Base-by-base conservation (phyloP, 2,888 invertebrate genomes). In the Cyclophora punctaria region DNA sequence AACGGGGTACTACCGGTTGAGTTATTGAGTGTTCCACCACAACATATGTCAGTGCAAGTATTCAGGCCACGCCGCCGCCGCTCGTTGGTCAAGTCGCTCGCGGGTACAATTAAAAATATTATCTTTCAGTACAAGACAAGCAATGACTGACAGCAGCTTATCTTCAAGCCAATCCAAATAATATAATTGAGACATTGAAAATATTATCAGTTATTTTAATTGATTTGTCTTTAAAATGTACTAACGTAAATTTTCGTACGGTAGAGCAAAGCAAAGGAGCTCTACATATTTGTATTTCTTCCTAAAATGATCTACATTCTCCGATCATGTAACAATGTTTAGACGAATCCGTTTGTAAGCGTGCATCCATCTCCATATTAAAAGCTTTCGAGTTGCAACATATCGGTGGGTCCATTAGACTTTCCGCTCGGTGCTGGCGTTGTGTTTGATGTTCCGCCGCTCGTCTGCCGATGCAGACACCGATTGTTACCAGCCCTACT, bases 401-500 rank as follows among this genome's bases (percentile, higher is more conserved):
- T 52, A 42, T 45, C 20, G 34, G 48, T 41, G 47, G 43, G 46
- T 51, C 52, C 48, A 55, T 57, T 49, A 57, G 48, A 55, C 64
- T 64, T 60, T 63, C 60, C 70, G 71, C 68, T 71, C 60, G 60
- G 73, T 64, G 69, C 75, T 73, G 73, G 67, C 53, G 62, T 64
- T 67, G 61, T 56, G 58, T 77, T 76, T 74, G 72, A 77, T 73
- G 59, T 63, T 64, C 62, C 64, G 62, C 62, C 56, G 63, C 59
- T 61, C 20, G 64, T 60, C 59, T 58, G 48, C 50, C 56, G 58
- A 46, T 59, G 61, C 72, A 75, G 76, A 80, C 81, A 78, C 59
- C 71, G 71, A 74, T 77, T 76, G 73, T 76, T 75, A 75, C 65
- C 66, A 66, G 60, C 64, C 58, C 57, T 60, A 42, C 52, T 59